A percentile compares a stretch with the other conserved stretches of the same genome.
phyloP scores from a whole-genome alignment of 2,113 vertebrate species.

The Mirounga angustirostris region DNA sequence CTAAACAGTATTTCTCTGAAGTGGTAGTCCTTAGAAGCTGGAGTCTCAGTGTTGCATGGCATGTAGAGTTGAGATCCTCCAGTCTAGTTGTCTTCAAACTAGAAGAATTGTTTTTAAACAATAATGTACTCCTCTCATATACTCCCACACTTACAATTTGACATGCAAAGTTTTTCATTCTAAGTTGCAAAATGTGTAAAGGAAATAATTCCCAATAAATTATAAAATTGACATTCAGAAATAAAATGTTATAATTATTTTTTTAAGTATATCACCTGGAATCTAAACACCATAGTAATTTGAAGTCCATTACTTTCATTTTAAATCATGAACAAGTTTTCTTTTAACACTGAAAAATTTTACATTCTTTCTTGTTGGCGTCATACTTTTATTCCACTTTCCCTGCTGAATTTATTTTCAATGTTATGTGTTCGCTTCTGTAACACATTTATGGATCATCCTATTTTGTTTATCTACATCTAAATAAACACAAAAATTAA shows the following conservation, averaged over 20 bases:
- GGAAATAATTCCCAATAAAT: background rate
- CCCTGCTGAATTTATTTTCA: background rate
- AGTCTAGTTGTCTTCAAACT: background rate
- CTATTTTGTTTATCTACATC: background rate
- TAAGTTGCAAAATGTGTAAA: background rate
- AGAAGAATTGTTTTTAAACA: background rate
- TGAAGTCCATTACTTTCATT: background rate
- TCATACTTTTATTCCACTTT: background rate
- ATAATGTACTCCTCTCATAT: background rate
- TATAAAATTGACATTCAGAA: background rate
- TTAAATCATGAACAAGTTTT: background rate
- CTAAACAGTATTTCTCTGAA: background rate
- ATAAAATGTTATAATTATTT: background rate
- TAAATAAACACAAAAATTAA: background rate
- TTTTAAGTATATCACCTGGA: background rate
- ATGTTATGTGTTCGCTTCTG: background rate
- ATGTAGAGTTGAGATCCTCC: background rate
- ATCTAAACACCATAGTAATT: background rate
- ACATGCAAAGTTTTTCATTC: background rate
- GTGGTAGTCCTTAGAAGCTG: background rate
- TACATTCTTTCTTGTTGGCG: background rate
- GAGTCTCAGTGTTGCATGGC: background rate
- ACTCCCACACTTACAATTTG: background rate
- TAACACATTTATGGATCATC: background rate
- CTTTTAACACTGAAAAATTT: background rate